Base-by-base conservation (phyloP, 2,113 vertebrate genomes). In the Salvator merianae region DNA sequence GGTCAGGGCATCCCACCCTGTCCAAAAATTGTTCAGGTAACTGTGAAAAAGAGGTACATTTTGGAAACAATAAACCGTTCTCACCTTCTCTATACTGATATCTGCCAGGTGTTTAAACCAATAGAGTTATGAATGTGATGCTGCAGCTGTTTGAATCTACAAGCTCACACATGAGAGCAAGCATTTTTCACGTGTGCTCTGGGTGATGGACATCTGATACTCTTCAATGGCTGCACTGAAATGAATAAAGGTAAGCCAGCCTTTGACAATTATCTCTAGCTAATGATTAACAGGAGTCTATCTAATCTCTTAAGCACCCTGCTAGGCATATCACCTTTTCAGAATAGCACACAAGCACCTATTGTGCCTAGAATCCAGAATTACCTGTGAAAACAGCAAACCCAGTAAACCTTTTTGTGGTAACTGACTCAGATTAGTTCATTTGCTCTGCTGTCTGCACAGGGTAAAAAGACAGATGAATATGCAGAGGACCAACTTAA, bases 251-350 rank as follows among this genome's bases (percentile, higher is more conserved):
- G 5, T 1, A 65, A 2, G 3, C 38, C 13, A 62, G 34, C 43
- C 79, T 73, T 40, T n/a, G 71, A 82, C 24, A 73, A 5, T 26
- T 84, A 73, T n/a, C 47, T 76, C 7, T 3, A 85, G 28, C 63
- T 79, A 79, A 81, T 3, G 26, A 85, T 20, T 78, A 47, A 18
- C 77, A n/a, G 68, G 53, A 85, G 30, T n/a, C 53, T 18, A 73
- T 10, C 1, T 73, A 32, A 36, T 82, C 82, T 22, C 24, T 63
- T 66, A 2, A 82, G 10, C 65, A 78, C 2, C 13, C 85, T 40
- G n/a, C 63, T 81, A 66, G 22, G 53, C 76, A 79, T 1, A 65
- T 9, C 74, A 3, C 30, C 40, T 50, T 68, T 55, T 50, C 32
- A 1, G 38, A 86, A 32, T 5, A 26, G 32, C n/a, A 76, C 9